Conservation (phyloP, 2,888 invertebrate genomes). For the Lasioglossum calceatum region DNA sequence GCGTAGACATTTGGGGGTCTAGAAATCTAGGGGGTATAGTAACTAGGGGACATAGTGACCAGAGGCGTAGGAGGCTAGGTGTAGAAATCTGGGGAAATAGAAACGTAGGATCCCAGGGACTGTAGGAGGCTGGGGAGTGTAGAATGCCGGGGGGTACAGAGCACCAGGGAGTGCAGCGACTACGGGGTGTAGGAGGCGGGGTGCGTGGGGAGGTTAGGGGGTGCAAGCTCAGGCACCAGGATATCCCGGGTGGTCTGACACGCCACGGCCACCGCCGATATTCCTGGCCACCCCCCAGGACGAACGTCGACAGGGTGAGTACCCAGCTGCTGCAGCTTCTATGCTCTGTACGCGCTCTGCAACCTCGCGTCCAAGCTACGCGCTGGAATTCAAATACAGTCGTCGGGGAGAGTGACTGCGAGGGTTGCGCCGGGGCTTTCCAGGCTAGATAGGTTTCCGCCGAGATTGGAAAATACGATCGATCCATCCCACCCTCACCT, state of each 20-base stretch:
- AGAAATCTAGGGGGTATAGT: no score
- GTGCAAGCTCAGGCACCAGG: slow-evolving; percentile 58
- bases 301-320: slow-evolving; percentile 52
- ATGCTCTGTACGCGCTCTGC: slow-evolving; percentile 46
- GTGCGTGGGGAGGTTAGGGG: not conserved
- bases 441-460: slow-evolving; percentile 71
- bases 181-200: not conserved
- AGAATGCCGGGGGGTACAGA: slow-evolving; percentile 3
- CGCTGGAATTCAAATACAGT: slow-evolving; percentile 68
- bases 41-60: no score
- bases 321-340: slow-evolving; percentile 62
- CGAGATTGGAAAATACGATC: slow-evolving; percentile 76
- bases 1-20: no score
- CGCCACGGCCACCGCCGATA: slow-evolving; percentile 62
- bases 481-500: slow-evolving; percentile 52
- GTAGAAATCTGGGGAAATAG: not conserved
- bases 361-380: slow-evolving; percentile 60
- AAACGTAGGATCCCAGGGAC: no score
- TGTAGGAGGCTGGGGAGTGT: not conserved
- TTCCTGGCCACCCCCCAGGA: slow-evolving; percentile 54
- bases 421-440: slow-evolving; percentile 51
- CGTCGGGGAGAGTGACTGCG: slow-evolving; percentile 40
- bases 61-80: not conserved
- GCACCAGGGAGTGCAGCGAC: not conserved
- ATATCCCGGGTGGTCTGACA: slow-evolving; percentile 64